phyloP scores from a whole-genome alignment of 2,113 vertebrate genomes.

The Ictidomys tridecemlineatus region DNA sequence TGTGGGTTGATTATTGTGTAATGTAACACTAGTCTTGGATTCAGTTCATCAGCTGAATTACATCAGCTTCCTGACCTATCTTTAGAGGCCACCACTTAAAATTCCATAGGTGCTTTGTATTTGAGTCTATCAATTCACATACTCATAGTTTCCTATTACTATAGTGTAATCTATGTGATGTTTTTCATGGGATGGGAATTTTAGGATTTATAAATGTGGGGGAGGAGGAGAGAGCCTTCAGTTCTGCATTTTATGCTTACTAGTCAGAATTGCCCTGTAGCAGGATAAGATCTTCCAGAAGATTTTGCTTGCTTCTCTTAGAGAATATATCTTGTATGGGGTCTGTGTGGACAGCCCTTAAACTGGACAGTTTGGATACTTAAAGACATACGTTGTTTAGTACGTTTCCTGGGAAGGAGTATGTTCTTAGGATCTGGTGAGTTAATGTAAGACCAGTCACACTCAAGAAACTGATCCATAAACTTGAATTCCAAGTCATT shows the following conservation, averaged over 20 bases:
- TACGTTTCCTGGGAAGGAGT: background rate
- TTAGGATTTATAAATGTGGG: background rate
- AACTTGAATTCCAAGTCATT: constrained; percentile 52
- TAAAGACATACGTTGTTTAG: background rate
- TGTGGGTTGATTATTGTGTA: constrained; percentile 45
- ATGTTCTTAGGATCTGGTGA: constrained; percentile 1
- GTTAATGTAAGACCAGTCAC: background rate
- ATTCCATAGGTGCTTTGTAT: background rate
- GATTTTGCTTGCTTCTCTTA: background rate
- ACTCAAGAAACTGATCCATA: constrained; percentile 39
- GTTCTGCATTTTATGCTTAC: background rate
- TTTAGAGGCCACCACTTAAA: constrained; percentile 43
- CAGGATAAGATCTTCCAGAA: background rate
- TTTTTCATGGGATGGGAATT: background rate
- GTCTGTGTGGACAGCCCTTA: background rate
- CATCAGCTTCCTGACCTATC: background rate
- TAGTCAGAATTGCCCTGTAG: background rate
- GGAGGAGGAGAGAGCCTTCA: background rate
- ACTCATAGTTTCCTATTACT: background rate
- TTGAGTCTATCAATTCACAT: background rate
- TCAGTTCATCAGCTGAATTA: background rate
- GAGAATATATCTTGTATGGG: background rate
- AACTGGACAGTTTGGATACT: background rate
- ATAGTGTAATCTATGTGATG: background rate
- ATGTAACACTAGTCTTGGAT: constrained; percentile 19